These are phyloP conservation scores for Mastacembelus armatus DNA, from an alignment of 2,797 vertebrate species.

Conservation along the genomic window DNA sequence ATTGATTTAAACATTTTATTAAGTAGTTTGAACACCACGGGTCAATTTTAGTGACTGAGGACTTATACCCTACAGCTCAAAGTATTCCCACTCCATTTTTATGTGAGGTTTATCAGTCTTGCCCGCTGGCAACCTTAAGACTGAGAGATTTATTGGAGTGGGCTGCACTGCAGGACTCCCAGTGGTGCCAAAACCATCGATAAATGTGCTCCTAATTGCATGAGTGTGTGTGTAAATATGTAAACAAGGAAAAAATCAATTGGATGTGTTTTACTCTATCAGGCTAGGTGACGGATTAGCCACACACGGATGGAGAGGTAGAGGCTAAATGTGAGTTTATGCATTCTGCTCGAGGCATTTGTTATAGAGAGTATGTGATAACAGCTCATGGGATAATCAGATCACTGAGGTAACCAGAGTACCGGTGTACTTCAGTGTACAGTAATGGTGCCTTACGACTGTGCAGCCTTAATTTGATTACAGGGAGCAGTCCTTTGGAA, in stretches of 20 bases:
- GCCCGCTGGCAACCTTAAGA: slow-evolving; percentile 58
- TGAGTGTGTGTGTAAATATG: slow-evolving; percentile 79
- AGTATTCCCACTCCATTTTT: slow-evolving; percentile 63
- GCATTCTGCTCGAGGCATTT: slow-evolving; percentile 46
- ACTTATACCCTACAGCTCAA: slow-evolving; percentile 52
- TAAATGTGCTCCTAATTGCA: slow-evolving; percentile 78
- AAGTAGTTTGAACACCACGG: slow-evolving; percentile 10
- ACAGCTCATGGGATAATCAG: slow-evolving; percentile 68
- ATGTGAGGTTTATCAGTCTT: slow-evolving; percentile 68
- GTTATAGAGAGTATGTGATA: slow-evolving; percentile 58
- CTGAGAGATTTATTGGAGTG: slow-evolving; percentile 68
- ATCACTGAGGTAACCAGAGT: slow-evolving; percentile 70
- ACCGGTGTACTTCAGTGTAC: slow-evolving; percentile 20
- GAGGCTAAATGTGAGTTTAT: slow-evolving; percentile 48
- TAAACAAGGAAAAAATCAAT: slow-evolving; percentile 79
- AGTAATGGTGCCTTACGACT: slow-evolving; percentile 43
- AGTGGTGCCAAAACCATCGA: slow-evolving; percentile 66
- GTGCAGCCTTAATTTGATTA: slow-evolving; percentile 51
- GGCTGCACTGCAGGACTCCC: slow-evolving; percentile 60
- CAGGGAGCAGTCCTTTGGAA: slow-evolving; percentile 39
- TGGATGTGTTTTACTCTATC: slow-evolving; percentile 67
- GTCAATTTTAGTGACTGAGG: slow-evolving; percentile 55
- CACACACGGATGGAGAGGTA: slow-evolving; percentile 42
- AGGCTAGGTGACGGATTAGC: slow-evolving; percentile 73
- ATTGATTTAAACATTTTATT: slow-evolving; percentile 15